A percentile compares a stretch with the other conserved stretches of the same genome.
Conservation (phyloP, 2,888 invertebrate genomes). For the Drosophila macrospina region DNA sequence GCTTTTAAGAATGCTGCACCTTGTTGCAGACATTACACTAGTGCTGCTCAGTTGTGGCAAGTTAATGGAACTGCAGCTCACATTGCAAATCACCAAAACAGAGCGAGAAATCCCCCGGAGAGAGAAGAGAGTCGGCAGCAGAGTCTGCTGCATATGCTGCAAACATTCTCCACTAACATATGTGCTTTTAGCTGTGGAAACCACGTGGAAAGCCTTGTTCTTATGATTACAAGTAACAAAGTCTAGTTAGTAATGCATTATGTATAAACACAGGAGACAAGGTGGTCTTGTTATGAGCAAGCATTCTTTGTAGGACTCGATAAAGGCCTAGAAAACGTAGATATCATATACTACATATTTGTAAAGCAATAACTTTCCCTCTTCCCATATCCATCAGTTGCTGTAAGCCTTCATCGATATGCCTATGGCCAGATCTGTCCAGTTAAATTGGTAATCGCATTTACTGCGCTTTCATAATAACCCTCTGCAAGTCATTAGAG, state of each 20-base stretch:
- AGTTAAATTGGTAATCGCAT: conserved; percentile 14
- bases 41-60: conserved; percentile 41
- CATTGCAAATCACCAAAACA: conserved; percentile 19
- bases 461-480: conserved; percentile 17
- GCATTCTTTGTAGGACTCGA: no score
- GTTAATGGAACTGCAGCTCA: conserved; percentile 62
- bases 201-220: conserved; percentile 16
- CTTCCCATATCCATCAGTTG: neutral
- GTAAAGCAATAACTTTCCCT: conserved; percentile 15
- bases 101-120: conserved; percentile 13
- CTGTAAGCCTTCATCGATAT: conserved; percentile 1
- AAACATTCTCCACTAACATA: conserved; percentile 27
- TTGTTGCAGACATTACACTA: conserved; percentile 38
- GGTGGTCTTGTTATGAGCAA: neutral
- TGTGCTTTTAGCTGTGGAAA: conserved; percentile 6
- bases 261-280: neutral
- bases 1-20: conserved; percentile 53
- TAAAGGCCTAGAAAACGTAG: no score
- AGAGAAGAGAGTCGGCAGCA: conserved; percentile 3
- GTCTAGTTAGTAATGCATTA: neutral
- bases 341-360: no score
- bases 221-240: conserved; percentile 9
- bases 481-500: conserved; percentile 17
- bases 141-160: conserved; percentile 3
- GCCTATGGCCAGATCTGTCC: neutral